Evolutionary conservation across 2,113 vertebrate genomes (phyloP), one percentile per base, ranked within the genome.

Genomic region (Galemys pyrenaicus): DNA sequence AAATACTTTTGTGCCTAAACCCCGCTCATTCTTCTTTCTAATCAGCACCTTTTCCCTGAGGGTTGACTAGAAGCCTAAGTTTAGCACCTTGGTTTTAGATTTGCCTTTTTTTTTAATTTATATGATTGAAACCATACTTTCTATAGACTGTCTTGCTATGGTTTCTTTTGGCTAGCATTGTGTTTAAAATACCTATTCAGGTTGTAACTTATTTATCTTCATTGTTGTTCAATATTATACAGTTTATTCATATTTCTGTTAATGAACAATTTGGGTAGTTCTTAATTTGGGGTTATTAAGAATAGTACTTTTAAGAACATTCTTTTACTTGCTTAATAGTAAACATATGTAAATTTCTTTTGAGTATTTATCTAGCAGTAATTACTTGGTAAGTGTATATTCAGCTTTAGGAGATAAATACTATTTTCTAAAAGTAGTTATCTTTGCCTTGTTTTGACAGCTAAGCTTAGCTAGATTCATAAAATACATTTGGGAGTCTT

Each of bases 61-160:
- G 46, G 35, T 62, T 54, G 60, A 49, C 28, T 20, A 22, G 12
- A 70, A 44, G 41, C 73, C 56, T 87, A 64, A 77, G 28, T 94
- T 71, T n/a, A 91, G 78, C 28, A 73, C 35, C 46, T 75, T 77
- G 62, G 68, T 81, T 74, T 87, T 81, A 68, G 39, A 73, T 94
- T 73, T 79, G 60, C 24, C 78, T 92, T 5, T 44, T 83, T 67
- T 78, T 37, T 37, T 5, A 37, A 67, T 74, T 78, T 60, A 60
- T 37, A 7, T 73, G 70, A 68, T 32, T 67, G 35, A 71, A 87
- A 70, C 9, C 28, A 37, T 86, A 46, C 22, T 49, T 58, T 84
- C 46, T 54, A 26, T 54, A 19, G 70, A 24, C 51, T 32, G 30
- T 82, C 87, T 64, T 82, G 77, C 41, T 78, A 12, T 28, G 32